These are phyloP conservation scores for Bilobella aurantiaca DNA, from an alignment of 1,140 invertebrate genomes.

Conservation along the genomic window DNA sequence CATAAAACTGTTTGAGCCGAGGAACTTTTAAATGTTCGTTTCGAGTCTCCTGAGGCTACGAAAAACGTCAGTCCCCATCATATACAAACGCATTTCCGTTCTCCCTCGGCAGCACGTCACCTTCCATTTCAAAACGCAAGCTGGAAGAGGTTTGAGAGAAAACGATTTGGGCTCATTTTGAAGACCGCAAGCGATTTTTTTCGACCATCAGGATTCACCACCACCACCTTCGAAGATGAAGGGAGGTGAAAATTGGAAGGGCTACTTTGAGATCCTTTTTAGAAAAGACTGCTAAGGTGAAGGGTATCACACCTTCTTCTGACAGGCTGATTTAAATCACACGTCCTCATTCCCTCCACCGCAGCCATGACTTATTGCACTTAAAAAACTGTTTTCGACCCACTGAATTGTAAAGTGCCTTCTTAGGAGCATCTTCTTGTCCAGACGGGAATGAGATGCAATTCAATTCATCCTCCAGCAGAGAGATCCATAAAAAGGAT, in stretches of 20 bases:
- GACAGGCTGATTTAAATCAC: constrained; percentile 30
- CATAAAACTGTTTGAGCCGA: neutral
- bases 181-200: too few relatives aligned
- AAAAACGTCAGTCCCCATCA: neutral
- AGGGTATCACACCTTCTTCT: constrained; percentile 17
- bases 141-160: too few relatives aligned
- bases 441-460: neutral
- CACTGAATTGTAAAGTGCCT: neutral
- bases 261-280: neutral
- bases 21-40: neutral
- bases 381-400: neutral
- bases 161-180: too few relatives aligned
- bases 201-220: too few relatives aligned
- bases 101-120: too few relatives aligned
- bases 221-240: too few relatives aligned
- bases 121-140: too few relatives aligned
- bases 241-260: too few relatives aligned
- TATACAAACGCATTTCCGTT: neutral
- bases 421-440: neutral
- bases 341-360: constrained; percentile 10
- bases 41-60: neutral
- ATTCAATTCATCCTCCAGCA: constrained; percentile 6
- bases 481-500: constrained; percentile 15
- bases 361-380: constrained; percentile 10
- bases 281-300: neutral